A percentile compares a stretch with the other conserved stretches of the same genome.
Conservation (phyloP, 1,140 invertebrate species). For the Drosophila quadrilineata region DNA sequence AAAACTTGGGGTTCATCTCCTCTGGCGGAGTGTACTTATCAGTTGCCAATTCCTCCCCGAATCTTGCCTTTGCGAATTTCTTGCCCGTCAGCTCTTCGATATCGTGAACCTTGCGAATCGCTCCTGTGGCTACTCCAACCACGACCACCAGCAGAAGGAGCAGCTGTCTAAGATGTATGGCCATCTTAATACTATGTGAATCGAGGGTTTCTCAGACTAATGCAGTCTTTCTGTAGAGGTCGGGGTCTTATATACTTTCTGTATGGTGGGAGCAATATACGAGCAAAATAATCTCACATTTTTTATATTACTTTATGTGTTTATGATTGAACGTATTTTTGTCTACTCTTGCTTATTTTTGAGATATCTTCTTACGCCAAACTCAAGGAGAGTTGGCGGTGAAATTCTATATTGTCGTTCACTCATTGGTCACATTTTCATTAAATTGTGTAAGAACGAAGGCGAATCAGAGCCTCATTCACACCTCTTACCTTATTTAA, state of each 20-base stretch:
- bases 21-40: conserved; percentile 42
- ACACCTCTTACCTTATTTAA: no score
- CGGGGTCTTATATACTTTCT: conserved; percentile 23
- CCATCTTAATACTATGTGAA: neutral
- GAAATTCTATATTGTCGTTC: no score
- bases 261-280: neutral
- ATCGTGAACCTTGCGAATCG: neutral
- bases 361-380: conserved; percentile 1
- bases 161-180: conserved; percentile 5
- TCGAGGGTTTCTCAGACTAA: conserved; percentile 1
- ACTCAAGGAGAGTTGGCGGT: conserved; percentile 2
- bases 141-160: neutral
- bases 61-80: neutral
- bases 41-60: neutral
- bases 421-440: no score
- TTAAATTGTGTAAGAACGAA: no score
- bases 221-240: neutral
- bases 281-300: conserved; percentile 1
- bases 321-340: neutral
- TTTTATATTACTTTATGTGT: conserved; percentile 23
- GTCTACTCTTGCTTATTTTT: neutral
- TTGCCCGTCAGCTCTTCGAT: conserved; percentile 4
- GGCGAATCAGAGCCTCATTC: no score
- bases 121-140: neutral
- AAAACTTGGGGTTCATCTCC: conserved; percentile 58